Base-by-base conservation (phyloP, 2,888 invertebrate species). In the Ypsolopha scabrella region DNA sequence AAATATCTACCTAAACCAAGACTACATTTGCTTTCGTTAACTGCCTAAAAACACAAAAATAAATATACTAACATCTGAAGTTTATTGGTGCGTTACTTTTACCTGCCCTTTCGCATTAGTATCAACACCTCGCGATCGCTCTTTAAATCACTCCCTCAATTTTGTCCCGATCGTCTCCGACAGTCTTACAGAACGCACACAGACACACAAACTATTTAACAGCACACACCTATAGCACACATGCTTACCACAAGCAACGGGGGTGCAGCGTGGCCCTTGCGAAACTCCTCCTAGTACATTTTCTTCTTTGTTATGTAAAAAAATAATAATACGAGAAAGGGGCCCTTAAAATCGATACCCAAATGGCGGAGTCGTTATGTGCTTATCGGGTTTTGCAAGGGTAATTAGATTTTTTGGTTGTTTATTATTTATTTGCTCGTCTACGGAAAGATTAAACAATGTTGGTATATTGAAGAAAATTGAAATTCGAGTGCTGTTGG, bases 241-340 rank as follows among this genome's bases (percentile, higher is more conserved):
- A 57, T 61, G 60, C 63, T 62, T 60, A 53, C 50, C 57, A 24
- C 38, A 39, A 48, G 60, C 53, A 53, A 61, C 64, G 72, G 76
- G 80, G 79, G 73, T 68, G 74, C 77, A 68, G 24, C 24, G 24
- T 24, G 65, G 65, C 75, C 80, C 80, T 80, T 76, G 73, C 72
- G 75, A 67, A 80, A 77, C 82, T 82, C 83, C 85, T 79, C 85
- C 83, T 85, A 75, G 43, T 80, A 80, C 75, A 74, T 80, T 83
- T 85, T 83, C 75, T 75, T 76, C 82, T 82, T 86, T 83, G 83
- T 85, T 85, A 83, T 83, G 83, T 83, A 83, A 81, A 83, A 82
- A 81, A 83, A 79, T 72, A 78, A 78, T 77, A 83, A 83, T 82
- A 73, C 67, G 72, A 75, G 80, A 81, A 81, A 81, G 83, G 85